phyloP scores from a whole-genome alignment of 2,888 invertebrate species.

The Lampropteryx suffumata region DNA sequence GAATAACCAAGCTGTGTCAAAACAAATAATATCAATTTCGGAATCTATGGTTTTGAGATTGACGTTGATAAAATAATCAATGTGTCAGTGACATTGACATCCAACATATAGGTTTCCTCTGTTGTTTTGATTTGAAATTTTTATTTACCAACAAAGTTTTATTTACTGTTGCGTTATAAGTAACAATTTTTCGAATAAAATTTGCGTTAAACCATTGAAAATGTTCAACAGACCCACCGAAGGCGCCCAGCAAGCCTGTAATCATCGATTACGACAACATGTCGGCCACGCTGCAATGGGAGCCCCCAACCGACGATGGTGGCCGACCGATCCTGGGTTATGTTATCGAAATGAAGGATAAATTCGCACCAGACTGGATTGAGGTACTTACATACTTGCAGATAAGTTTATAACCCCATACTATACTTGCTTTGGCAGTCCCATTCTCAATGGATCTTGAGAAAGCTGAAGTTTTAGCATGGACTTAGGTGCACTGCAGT shows the following conservation, averaged over 20 bases:
- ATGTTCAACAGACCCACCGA: conserved; percentile 88
- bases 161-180: too few species aligned
- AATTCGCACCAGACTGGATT: conserved; percentile 92
- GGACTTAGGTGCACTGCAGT: too few species aligned
- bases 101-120: background rate
- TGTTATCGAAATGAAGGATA: conserved; percentile 95
- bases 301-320: conserved; percentile 94
- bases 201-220: conserved; percentile 3
- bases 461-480: too few species aligned
- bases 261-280: conserved; percentile 96
- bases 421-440: too few species aligned
- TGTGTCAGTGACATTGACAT: background rate
- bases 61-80: too few species aligned
- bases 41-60: too few species aligned
- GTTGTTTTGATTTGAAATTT: background rate
- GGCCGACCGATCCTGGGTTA: conserved; percentile 95
- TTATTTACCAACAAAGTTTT: conserved; percentile 42
- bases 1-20: too few species aligned
- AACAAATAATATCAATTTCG: too few species aligned
- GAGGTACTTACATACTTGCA: conserved; percentile 63
- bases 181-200: too few species aligned
- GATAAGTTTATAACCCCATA: too few species aligned
- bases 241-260: conserved; percentile 94
- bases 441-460: too few species aligned
- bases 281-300: conserved; percentile 95